Percentiles rank a stretch among this genome's conserved stretches.
phyloP scores from a whole-genome alignment of 1,140 invertebrate species.

The Penaeus chinensis region DNA sequence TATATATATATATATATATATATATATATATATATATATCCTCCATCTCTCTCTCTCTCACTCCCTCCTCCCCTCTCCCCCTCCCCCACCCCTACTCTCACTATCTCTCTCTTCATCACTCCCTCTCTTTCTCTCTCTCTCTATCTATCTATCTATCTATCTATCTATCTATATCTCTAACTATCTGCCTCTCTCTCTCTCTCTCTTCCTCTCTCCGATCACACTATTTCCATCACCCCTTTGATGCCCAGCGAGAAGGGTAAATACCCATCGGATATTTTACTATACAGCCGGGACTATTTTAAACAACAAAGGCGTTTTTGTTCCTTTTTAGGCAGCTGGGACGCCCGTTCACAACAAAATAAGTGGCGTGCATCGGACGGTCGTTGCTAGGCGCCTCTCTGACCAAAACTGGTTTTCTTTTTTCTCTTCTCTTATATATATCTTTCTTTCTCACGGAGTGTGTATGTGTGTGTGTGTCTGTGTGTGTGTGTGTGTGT shows the following conservation, averaged over 20 bases:
- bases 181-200: not conserved
- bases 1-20: too few species aligned
- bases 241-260: not conserved
- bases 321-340: too few species aligned
- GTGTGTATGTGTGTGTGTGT: not conserved
- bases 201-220: not conserved
- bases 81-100: too few species aligned
- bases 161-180: not conserved
- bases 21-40: too few species aligned
- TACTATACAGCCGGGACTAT: not conserved
- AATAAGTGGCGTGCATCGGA: too few species aligned
- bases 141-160: too few species aligned
- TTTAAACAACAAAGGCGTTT: too few species aligned
- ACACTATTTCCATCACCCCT: not conserved
- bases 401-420: too few species aligned
- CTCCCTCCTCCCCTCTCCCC: not conserved
- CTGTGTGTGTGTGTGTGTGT: not conserved
- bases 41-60: not conserved
- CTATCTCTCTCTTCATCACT: too few species aligned
- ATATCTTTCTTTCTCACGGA: not conserved
- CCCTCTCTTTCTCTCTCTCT: too few species aligned
- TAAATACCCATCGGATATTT: not conserved
- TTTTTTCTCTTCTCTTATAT: not conserved
- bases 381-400: too few species aligned
- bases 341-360: too few species aligned